phyloP scores from a whole-genome alignment of 1,140 invertebrate genomes.

The Sinonovacula constricta region DNA sequence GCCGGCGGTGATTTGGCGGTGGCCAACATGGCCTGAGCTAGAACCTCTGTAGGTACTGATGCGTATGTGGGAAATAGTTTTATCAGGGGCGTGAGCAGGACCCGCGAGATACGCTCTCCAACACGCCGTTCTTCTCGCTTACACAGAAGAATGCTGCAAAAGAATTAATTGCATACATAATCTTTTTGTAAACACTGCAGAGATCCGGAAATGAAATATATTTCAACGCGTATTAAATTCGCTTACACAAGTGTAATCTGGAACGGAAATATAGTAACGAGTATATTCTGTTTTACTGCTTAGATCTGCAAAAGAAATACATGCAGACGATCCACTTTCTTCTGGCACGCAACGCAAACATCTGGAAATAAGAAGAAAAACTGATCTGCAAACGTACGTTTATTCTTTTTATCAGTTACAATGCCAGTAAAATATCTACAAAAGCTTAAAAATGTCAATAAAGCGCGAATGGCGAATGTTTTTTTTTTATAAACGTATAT shows the following conservation, averaged over 20 bases:
- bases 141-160: constrained; percentile 11
- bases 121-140: constrained; percentile 13
- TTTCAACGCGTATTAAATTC: background rate
- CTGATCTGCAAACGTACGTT: no score
- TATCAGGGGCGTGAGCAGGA: background rate
- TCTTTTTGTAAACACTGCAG: background rate
- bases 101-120: background rate
- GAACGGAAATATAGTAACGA: background rate
- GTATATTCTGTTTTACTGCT: background rate
- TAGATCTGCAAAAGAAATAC: background rate
- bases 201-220: background rate
- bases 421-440: no score
- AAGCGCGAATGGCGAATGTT: no score
- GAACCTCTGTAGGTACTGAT: constrained; percentile 11
- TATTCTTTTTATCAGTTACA: no score
- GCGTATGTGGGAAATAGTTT: constrained; percentile 9
- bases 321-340: no score
- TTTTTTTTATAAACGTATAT: no score
- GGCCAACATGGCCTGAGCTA: constrained; percentile 27
- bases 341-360: no score
- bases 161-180: background rate
- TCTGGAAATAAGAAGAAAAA: no score
- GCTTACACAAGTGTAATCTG: background rate
- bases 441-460: no score
- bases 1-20: background rate